Evolutionary conservation across 1,140 invertebrate species (phyloP).

Genomic region (Lepidostoma basale): DNA sequence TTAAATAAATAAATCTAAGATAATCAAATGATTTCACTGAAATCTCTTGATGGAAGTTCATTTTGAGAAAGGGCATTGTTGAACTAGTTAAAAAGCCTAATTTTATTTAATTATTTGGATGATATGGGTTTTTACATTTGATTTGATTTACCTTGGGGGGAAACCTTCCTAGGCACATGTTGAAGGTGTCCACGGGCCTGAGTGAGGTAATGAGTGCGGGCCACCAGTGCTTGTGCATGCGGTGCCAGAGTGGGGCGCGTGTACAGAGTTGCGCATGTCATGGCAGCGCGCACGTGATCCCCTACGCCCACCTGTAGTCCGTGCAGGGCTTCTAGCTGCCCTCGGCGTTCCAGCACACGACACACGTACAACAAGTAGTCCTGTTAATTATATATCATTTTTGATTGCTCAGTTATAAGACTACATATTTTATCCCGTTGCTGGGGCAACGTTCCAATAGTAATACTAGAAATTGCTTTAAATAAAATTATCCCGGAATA

Average conservation of each 20-base stretch:
- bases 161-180: constrained; percentile 46
- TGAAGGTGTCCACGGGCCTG: constrained; percentile 69
- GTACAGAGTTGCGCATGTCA: constrained; percentile 77
- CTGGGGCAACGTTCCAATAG: background rate
- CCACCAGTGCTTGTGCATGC: constrained; percentile 63
- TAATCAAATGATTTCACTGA: too few species aligned
- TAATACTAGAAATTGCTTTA: too few species aligned
- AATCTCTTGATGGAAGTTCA: too few species aligned
- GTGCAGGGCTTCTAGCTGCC: constrained; percentile 70
- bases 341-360: constrained; percentile 67
- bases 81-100: too few species aligned
- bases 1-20: too few species aligned
- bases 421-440: background rate
- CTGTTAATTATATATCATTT: constrained; percentile 53
- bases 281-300: constrained; percentile 73
- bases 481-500: too few species aligned
- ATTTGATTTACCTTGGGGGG: constrained; percentile 6
- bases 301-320: constrained; percentile 70
- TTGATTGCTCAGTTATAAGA: too few species aligned
- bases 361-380: constrained; percentile 71
- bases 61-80: too few species aligned
- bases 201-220: constrained; percentile 61
- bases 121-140: background rate
- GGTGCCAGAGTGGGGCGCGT: constrained; percentile 57
- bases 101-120: background rate